A percentile compares a stretch with the other conserved stretches of the same genome.
Evolutionary conservation across 2,888 invertebrate species (phyloP).

Genomic region (Tridacna crocea): DNA sequence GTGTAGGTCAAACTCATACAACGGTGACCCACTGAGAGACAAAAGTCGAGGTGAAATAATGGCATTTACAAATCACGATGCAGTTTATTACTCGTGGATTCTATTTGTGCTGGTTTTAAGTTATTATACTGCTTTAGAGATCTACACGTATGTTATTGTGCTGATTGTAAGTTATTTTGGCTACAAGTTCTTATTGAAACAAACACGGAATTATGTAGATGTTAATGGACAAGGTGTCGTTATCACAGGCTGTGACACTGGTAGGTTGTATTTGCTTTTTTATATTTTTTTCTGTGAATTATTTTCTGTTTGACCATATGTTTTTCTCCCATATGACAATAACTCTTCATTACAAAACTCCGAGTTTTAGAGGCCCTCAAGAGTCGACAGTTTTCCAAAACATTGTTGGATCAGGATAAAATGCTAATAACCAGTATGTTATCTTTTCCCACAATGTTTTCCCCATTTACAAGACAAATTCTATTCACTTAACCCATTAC

Average conservation of each 20-base stretch:
- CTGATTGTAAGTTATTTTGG: slow-evolving; percentile 5
- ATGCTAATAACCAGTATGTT: too few relatives aligned
- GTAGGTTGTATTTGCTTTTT: slow-evolving; percentile 58
- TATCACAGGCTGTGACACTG: slow-evolving; percentile 80
- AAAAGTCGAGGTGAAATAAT: not conserved
- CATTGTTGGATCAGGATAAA: too few relatives aligned
- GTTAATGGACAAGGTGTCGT: slow-evolving; percentile 70
- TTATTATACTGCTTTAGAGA: slow-evolving; percentile 2
- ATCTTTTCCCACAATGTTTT: too few relatives aligned
- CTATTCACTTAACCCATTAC: too few relatives aligned
- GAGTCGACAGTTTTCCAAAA: too few relatives aligned
- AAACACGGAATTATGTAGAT: slow-evolving; percentile 4
- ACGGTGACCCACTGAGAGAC: too few relatives aligned
- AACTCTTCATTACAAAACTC: too few relatives aligned
- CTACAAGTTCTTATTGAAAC: not conserved
- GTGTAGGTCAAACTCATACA: too few relatives aligned
- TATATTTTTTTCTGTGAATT: not conserved
- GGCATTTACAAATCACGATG: not conserved
- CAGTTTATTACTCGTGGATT: slow-evolving; percentile 1
- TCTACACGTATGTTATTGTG: not conserved
- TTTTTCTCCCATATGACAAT: too few relatives aligned
- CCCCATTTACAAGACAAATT: too few relatives aligned
- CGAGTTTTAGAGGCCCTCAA: too few relatives aligned
- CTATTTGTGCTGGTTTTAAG: not conserved
- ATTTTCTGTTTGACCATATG: too few relatives aligned